Base-by-base conservation (phyloP, 2,888 invertebrate species). In the Rhogogaster chlorosoma region DNA sequence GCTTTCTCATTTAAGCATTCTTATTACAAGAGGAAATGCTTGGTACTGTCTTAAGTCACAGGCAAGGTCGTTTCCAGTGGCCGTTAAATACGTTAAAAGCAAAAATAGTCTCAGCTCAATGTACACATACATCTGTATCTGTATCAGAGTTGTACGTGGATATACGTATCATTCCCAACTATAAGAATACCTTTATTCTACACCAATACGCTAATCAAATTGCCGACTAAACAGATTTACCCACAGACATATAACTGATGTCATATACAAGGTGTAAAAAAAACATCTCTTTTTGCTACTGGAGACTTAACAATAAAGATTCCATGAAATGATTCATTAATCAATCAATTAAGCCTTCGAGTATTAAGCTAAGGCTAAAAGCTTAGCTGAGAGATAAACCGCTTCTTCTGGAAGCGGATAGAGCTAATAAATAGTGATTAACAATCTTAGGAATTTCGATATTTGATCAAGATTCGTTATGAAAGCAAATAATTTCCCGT, bases 1-100 rank as follows among this genome's bases (percentile, higher is more conserved):
- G 93, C 93, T 93, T 93, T 93, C 93, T 91, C 93, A 91, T 91
- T 89, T 90, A 90, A 89, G 88, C 91, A 90, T 91, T 91, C 91
- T 92, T 91, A 91, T 90, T 90, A 88, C 89, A 91, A 88, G 88
- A 91, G 90, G 91, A 92, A 92, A 91, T 90, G 90, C 89, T 87
- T 77, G 85, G 67, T 67, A 77, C 83, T 75, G 77, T 90, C 90
- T 89, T 89, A 88, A 90, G 88, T 90, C 90, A 89, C 89, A 88
- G 88, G 90, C 93, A 93, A 93, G 93, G 92, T 92, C 92, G 92
- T 91, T 89, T 89, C 88, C 88, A 89, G 89, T 87, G 89, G 89
- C 83, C 49, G 77, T 64, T 75, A 67, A 77, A 64, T 84, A 78
- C 77, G 36, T 82, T 83, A 83, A 70, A 70, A 83, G 83, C 83